Base-by-base conservation (phyloP, 1,140 invertebrate species). In the Pissodes strobi region DNA sequence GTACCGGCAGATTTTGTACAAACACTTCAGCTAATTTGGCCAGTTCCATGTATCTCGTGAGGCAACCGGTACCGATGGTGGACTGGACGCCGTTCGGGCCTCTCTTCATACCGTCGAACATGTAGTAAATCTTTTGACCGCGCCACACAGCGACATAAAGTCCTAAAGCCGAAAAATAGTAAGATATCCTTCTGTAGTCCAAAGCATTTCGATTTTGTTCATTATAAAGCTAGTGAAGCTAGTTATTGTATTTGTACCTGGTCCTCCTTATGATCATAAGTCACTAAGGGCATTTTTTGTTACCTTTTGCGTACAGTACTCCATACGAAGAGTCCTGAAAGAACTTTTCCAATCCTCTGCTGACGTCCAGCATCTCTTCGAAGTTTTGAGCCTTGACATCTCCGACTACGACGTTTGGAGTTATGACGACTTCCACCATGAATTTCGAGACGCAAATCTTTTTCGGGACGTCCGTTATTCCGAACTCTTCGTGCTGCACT, bases 81-180 rank as follows among this genome's bases (percentile, higher is more conserved):
- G 77, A 78, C 12, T 65, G 59, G 0, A 64, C 27, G 0, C 82
- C 82, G 0, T 67, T 55, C 2, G 82, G 81, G 0, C 82, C 81
- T 9, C 78, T 75, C 0, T 78, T 73, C 62, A 82, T 76, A 1
- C 82, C 78, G 63, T 83, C 82, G 74, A 81, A 83, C 72, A 83
- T 72, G 21, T 78, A 78, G 21, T 68, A 79, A n/a, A 75, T 73
- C 12, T 76, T 78, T 19, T 75, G 73, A 0, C 66, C 74, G 22
- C 70, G 72, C 80, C 81, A 84, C 0, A 83, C 63, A 0, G 71
- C 81, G 0, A 82, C 79, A 55, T 77, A 41, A 4, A 69, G 15
- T 37, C 57, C 68, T 70, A n/a, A n/a, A n/a, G n/a, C n/a, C n/a
- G n/a, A n/a, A n/a, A n/a, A n/a, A n/a, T n/a, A n/a, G n/a, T n/a